phyloP scores from a whole-genome alignment of 2,797 vertebrate genomes.

The Sebastes oblongus region DNA sequence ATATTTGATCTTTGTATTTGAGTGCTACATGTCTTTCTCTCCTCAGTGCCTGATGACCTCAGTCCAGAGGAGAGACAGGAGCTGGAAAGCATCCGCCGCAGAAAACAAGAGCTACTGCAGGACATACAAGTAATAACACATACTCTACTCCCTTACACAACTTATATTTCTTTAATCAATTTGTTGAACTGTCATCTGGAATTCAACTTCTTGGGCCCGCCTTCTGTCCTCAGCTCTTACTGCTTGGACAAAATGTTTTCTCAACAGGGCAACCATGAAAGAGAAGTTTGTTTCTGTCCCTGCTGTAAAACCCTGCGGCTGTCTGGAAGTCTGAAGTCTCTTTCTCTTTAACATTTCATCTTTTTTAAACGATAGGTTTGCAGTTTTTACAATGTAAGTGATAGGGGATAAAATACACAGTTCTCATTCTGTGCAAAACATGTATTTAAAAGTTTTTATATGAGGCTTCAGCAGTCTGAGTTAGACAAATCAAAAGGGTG shows the following conservation, averaged over 20 bases:
- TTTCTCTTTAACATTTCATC: background rate
- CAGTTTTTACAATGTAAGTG: background rate
- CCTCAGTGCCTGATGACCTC: slow-evolving; percentile 91
- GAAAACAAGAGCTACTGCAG: slow-evolving; percentile 94
- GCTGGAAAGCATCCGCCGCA: slow-evolving; percentile 92
- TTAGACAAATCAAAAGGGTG: background rate
- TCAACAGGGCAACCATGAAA: background rate
- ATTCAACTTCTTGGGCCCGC: background rate
- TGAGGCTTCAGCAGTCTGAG: background rate
- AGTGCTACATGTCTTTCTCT: slow-evolving; percentile 14
- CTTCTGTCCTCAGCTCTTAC: background rate
- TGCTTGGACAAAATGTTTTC: background rate
- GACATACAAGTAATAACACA: slow-evolving; percentile 90
- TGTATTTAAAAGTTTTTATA: background rate
- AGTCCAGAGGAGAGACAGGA: slow-evolving; percentile 94
- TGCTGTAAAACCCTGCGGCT: slow-evolving; percentile 4
- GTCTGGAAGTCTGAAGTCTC: background rate
- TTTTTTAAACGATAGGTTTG: background rate
- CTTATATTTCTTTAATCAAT: background rate
- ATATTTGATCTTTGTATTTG: slow-evolving; percentile 29
- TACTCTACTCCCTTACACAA: background rate
- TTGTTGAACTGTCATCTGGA: slow-evolving; percentile 9
- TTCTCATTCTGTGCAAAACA: background rate
- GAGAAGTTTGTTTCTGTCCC: slow-evolving; percentile 7
- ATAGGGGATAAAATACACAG: background rate